Evolutionary conservation across 2,888 invertebrate genomes (phyloP).

Genomic region (Hedychridium roseum): DNA sequence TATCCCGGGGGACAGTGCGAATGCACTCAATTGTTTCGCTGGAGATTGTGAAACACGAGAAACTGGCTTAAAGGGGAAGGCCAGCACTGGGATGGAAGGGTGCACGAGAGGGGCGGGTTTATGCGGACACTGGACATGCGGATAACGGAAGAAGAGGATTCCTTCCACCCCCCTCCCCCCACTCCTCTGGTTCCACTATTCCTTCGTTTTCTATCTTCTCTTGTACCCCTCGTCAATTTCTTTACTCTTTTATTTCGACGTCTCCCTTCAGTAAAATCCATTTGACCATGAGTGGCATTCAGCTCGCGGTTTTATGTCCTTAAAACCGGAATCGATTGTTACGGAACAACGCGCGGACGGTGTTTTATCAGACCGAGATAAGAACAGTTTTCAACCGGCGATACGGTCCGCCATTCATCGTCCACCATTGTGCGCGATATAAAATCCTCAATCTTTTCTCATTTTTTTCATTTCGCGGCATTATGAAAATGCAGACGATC

Average conservation of each 20-base stretch:
- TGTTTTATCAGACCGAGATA: too few relatives aligned
- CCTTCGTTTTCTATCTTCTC: slow-evolving; percentile 9
- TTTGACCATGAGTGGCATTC: slow-evolving; percentile 8
- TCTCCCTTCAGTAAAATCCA: slow-evolving; percentile 7
- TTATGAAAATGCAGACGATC: too few relatives aligned
- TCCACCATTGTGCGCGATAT: too few relatives aligned
- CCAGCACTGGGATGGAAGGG: slow-evolving; percentile 24
- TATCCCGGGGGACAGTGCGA: slow-evolving; percentile 28
- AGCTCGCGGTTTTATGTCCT: too few relatives aligned
- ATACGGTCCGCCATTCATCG: too few relatives aligned
- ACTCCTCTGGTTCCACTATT: too few relatives aligned
- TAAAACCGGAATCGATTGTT: too few relatives aligned
- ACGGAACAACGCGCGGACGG: too few relatives aligned
- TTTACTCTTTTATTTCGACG: background rate
- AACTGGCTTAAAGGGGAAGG: slow-evolving; percentile 42
- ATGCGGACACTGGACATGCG: slow-evolving; percentile 4
- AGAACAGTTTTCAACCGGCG: too few relatives aligned
- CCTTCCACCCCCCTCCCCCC: too few relatives aligned
- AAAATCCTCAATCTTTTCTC: too few relatives aligned
- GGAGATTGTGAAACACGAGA: slow-evolving; percentile 40
- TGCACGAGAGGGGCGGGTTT: slow-evolving; percentile 9
- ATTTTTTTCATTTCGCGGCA: too few relatives aligned
- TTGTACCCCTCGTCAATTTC: slow-evolving; percentile 17
- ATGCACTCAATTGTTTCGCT: slow-evolving; percentile 51
- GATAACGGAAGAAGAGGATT: slow-evolving; percentile 4